Conservation (phyloP, 2,113 vertebrate species). For the Chaetodon trifascialis region DNA sequence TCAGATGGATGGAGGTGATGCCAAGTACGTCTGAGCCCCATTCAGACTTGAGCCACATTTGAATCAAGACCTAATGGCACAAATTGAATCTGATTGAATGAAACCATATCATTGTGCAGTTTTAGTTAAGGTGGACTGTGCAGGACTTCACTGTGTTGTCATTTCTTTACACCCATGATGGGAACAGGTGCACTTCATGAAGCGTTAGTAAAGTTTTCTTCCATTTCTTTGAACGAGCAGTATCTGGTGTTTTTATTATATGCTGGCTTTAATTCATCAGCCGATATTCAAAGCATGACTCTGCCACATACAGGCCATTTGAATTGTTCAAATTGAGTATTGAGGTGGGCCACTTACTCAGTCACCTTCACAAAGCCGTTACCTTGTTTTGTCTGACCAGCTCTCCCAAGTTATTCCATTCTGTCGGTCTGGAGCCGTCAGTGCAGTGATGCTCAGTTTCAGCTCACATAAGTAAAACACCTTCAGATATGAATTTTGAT, state of each 20-base stretch:
- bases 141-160: neutral
- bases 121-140: neutral
- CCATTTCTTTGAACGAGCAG: neutral
- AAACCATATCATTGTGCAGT: neutral
- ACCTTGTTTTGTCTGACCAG: constrained; percentile 1
- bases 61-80: too few species aligned
- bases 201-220: neutral
- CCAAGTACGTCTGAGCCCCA: too few species aligned
- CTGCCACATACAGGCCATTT: neutral
- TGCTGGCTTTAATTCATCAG: neutral
- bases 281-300: neutral
- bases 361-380: constrained; percentile 1
- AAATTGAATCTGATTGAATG: too few species aligned
- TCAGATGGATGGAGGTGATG: too few species aligned
- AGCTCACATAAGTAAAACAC: constrained; percentile 13
- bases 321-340: neutral
- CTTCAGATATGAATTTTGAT: constrained; percentile 43
- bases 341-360: neutral
- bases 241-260: neutral
- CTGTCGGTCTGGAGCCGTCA: constrained; percentile 6
- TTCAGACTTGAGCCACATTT: too few species aligned
- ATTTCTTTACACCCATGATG: neutral
- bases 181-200: neutral
- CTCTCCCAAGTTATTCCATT: constrained; percentile 18
- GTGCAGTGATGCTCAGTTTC: neutral